Percentiles rank a stretch among this genome's conserved stretches.
Conservation (phyloP, 2,888 invertebrate species). For the Cecidostiba fungosa region DNA sequence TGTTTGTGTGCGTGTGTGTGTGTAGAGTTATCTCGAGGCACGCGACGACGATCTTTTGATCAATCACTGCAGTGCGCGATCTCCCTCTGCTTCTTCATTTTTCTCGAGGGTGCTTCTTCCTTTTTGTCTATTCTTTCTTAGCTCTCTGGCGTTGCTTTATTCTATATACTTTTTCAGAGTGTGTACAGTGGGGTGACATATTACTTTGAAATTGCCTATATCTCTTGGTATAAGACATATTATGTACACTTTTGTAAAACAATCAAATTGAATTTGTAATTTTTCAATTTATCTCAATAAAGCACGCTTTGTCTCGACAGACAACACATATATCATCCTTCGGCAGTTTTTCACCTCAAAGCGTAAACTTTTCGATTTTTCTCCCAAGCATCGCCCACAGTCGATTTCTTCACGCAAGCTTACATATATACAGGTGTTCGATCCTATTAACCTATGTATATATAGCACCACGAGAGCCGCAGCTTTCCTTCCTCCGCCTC, state of each 20-base stretch:
- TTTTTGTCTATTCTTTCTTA: constrained; percentile 7
- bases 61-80: constrained; percentile 17
- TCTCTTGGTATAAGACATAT: no score
- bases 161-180: no score
- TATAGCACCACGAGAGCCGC: neutral
- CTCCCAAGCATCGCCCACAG: neutral
- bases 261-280: no score
- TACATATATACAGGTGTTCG: neutral
- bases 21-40: neutral
- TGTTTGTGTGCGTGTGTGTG: neutral
- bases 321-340: no score
- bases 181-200: no score
- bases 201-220: no score
- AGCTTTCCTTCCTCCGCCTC: neutral
- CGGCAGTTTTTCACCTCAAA: no score
- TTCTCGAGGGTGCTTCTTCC: neutral
- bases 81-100: neutral
- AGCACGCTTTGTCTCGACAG: no score
- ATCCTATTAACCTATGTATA: neutral
- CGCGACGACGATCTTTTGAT: constrained; percentile 40
- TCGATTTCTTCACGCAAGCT: neutral
- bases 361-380: neutral
- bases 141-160: neutral
- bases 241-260: no score
- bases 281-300: no score